These are phyloP conservation scores for Scaptomyza cyrtandrae DNA, from an alignment of 2,888 invertebrate genomes.

Conservation along the genomic window DNA sequence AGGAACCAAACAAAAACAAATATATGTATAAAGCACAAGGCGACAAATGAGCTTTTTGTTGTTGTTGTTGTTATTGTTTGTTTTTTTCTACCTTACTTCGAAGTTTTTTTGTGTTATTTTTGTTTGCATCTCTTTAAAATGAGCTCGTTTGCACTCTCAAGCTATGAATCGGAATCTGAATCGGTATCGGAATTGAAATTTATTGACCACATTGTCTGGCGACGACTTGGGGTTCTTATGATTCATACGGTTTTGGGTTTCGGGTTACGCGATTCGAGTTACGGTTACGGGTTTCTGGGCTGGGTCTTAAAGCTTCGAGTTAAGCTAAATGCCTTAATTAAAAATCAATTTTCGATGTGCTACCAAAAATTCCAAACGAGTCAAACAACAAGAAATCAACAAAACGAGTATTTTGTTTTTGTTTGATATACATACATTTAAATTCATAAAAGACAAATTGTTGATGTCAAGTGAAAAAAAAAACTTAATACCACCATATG, in stretches of 20 bases:
- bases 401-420: constrained; percentile 14
- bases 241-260: constrained; percentile 55
- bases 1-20: neutral
- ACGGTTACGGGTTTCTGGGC: constrained; percentile 42
- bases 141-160: constrained; percentile 72
- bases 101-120: constrained; percentile 19
- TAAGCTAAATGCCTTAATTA: constrained; percentile 77
- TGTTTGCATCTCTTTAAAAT: constrained; percentile 67
- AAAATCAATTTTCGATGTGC: constrained; percentile 74
- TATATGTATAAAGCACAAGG: constrained; percentile 1
- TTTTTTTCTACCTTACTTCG: constrained; percentile 8
- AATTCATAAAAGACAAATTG: constrained; percentile 19
- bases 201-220: constrained; percentile 56
- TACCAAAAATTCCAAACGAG: constrained; percentile 68
- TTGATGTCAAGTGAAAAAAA: constrained; percentile 15
- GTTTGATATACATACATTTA: constrained; percentile 31
- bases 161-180: constrained; percentile 36
- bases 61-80: constrained; percentile 10
- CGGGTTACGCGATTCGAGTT: constrained; percentile 45
- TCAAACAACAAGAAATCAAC: constrained; percentile 31
- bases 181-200: constrained; percentile 62
- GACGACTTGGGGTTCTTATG: constrained; percentile 49
- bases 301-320: constrained; percentile 26
- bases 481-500: constrained; percentile 14
- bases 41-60: constrained; percentile 49